Evolutionary conservation across 2,797 vertebrate genomes (phyloP), one percentile per base, ranked within the genome.

Genomic region (Perodicticus potto): DNA sequence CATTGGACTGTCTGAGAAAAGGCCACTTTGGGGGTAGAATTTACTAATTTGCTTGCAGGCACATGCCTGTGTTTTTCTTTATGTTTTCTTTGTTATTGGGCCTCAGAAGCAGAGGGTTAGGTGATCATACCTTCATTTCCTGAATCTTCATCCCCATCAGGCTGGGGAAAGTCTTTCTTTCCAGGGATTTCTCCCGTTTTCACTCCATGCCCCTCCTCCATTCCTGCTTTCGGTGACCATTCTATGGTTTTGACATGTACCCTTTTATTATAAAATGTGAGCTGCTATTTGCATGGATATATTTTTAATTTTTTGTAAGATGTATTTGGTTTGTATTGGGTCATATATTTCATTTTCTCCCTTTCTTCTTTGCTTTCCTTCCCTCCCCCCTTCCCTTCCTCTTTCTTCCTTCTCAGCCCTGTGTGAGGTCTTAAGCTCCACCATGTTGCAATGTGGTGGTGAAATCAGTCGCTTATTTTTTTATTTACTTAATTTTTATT

Each of bases 81-180:
- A 1, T n/a, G 5, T n/a, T 14, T n/a, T 55, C 19, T 32, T 81
- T 63, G 57, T 63, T n/a, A 0, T 4, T 11, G 9, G 13, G 2
- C 22, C 16, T 49, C 32, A 16, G 53, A 10, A 5, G 49, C 8
- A 12, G 57, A 37, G 2, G 23, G 29, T 17, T 25, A 49, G 40
- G 37, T 1, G 37, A 2, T 1, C 3, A 0, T 1, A 1, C 7
- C 22, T 34, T 29, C 19, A 10, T 14, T 0, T 34, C 22, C 45
- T 5, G 25, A 34, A 19, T 3, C 6, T 9, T 23, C 13, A 2
- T 32, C 32, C 5, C 29, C 57, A 1, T 2, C 34, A 0, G 27
- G 29, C 19, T 0, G 40, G n/a, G 55, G n/a, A 34, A 32, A 65
- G 19, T 27, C 32, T 89, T 34, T 14, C 43, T 32, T 25, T 8